Conservation (phyloP, 2,797 vertebrate species). For the Mastacembelus armatus region DNA sequence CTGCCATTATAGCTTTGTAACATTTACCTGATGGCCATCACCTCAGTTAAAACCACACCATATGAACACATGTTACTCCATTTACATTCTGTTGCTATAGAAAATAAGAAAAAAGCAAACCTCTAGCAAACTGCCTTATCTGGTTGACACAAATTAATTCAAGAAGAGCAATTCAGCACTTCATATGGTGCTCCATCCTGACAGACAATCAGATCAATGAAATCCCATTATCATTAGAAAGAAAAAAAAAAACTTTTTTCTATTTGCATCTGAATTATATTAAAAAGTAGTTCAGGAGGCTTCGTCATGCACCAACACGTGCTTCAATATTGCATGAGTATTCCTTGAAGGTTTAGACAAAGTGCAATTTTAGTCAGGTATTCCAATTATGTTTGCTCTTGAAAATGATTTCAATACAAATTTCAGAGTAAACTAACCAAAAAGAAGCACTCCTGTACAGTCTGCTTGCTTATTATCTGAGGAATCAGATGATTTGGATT, state of each 20-base stretch:
- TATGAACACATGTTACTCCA: constrained; percentile 12
- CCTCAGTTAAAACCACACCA: constrained; percentile 1
- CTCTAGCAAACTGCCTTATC: constrained; percentile 18
- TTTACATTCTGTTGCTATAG: constrained; percentile 21
- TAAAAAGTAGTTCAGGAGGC: background rate
- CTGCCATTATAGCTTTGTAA: constrained; percentile 2
- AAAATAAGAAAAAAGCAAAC: constrained; percentile 19
- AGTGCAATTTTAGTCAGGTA: constrained; percentile 12
- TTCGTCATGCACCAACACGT: background rate
- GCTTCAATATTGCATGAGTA: constrained; percentile 9
- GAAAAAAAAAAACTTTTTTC: constrained; percentile 12
- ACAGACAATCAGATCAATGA: no score
- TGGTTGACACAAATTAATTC: constrained; percentile 23
- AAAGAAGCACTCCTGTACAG: background rate
- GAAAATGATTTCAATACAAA: background rate
- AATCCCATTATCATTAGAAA: constrained; percentile 23
- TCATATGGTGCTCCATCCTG: no score
- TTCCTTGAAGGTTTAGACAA: constrained; percentile 1
- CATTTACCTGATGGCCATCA: constrained; percentile 8
- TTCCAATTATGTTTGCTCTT: constrained; percentile 24
- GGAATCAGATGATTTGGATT: constrained; percentile 24
- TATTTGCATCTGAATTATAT: constrained; percentile 13
- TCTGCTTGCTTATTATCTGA: constrained; percentile 33
- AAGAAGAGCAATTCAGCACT: background rate
- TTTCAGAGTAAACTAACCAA: background rate